These are phyloP conservation scores for Tenthredo livida DNA, from an alignment of 2,888 invertebrate genomes.

Conservation along the genomic window DNA sequence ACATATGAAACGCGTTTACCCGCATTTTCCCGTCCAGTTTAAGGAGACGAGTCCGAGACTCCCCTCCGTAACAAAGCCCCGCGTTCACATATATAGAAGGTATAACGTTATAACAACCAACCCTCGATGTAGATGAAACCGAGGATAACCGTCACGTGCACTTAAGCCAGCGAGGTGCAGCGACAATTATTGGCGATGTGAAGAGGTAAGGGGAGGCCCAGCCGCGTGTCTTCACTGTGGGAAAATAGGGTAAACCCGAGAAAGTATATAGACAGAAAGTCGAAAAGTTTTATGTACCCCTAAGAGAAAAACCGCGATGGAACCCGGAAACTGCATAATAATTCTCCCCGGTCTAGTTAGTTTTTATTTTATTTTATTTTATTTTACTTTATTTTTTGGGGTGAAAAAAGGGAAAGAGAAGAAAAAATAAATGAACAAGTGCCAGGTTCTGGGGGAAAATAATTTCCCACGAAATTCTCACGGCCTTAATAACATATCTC, in stretches of 20 bases:
- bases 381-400: not conserved
- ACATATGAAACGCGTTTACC: not conserved
- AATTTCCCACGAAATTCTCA: not conserved
- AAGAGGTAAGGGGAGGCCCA: not conserved
- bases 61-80: not conserved
- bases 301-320: not conserved
- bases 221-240: conserved; percentile 41
- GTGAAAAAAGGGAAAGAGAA: not conserved
- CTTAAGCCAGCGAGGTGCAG: conserved; percentile 39
- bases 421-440: not conserved
- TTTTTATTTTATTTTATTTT: not conserved
- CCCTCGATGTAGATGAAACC: conserved; percentile 35
- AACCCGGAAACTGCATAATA: conserved; percentile 32
- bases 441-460: not conserved
- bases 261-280: conserved; percentile 1
- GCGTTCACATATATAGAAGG: conserved; percentile 16
- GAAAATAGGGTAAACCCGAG: conserved; percentile 42
- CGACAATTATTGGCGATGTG: conserved; percentile 45
- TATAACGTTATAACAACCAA: conserved; percentile 37
- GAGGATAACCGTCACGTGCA: conserved; percentile 50
- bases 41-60: not conserved
- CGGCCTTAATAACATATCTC: not conserved
- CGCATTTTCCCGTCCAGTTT: not conserved
- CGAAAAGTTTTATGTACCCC: not conserved
- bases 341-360: not conserved